Conservation (phyloP, 2,888 invertebrate species). For the Slavum lentiscoides region DNA sequence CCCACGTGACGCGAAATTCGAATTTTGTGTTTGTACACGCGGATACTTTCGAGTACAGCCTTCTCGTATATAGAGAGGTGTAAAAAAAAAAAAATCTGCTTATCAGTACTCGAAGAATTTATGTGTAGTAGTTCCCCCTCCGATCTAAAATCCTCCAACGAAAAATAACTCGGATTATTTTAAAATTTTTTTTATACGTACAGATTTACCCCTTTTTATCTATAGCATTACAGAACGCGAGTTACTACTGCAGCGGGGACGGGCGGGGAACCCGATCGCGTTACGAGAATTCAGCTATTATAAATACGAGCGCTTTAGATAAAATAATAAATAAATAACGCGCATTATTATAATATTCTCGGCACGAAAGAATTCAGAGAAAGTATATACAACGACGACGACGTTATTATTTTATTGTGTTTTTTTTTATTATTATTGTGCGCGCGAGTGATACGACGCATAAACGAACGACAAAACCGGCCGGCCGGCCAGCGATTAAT, state of each 20-base stretch:
- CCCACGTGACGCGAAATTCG: not conserved
- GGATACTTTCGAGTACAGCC: not conserved
- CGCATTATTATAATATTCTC: slow-evolving; percentile 13
- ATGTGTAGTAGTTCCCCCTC: no score
- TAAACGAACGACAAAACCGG: not conserved
- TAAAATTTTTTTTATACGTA: no score
- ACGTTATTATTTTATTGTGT: no score
- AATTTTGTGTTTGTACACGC: not conserved
- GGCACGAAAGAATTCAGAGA: slow-evolving; percentile 12
- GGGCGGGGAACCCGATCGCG: not conserved
- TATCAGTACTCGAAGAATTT: not conserved
- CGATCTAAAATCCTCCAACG: no score
- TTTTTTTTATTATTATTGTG: no score
- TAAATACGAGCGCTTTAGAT: slow-evolving; percentile 5
- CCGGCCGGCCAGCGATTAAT: not conserved
- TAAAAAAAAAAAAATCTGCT: not conserved
- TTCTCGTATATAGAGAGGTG: no score
- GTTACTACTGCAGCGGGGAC: slow-evolving; percentile 1
- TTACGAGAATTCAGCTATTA: slow-evolving; percentile 16
- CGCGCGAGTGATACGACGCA: no score
- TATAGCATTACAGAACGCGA: not conserved
- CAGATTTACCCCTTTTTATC: not conserved
- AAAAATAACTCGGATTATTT: no score
- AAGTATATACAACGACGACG: not conserved
- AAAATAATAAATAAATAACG: not conserved